A percentile compares a stretch with the other conserved stretches of the same genome.
These are phyloP conservation scores for Salvelinus alpinus DNA, from an alignment of 2,113 vertebrate genomes.

Conservation along the genomic window DNA sequence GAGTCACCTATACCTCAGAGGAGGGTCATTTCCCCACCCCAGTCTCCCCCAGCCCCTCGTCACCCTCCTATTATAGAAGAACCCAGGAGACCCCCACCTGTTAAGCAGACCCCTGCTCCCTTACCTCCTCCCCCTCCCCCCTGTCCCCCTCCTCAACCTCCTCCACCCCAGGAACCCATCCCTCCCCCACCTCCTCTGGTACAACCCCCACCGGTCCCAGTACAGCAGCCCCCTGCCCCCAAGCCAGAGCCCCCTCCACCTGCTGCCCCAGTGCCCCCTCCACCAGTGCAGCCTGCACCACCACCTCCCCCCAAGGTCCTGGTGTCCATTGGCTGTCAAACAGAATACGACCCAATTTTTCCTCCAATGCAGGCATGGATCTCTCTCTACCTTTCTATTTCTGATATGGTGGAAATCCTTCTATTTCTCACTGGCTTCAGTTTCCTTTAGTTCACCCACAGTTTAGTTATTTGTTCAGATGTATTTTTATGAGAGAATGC, in stretches of 20 bases:
- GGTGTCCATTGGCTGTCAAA: slow-evolving; percentile 92
- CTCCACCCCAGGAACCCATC: slow-evolving; percentile 54
- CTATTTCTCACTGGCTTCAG: background rate
- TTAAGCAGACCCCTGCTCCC: slow-evolving; percentile 51
- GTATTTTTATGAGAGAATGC: background rate
- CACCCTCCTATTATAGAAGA: slow-evolving; percentile 61
- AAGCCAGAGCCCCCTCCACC: slow-evolving; percentile 51
- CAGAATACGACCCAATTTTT: slow-evolving; percentile 83
- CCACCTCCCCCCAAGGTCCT: slow-evolving; percentile 66
- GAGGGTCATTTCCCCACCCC: slow-evolving; percentile 78
- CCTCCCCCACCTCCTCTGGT: slow-evolving; percentile 22
- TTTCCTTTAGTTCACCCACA: background rate
- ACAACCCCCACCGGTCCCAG: slow-evolving; percentile 35
- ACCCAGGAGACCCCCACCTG: slow-evolving; percentile 39
- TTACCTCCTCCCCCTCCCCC: slow-evolving; percentile 57
- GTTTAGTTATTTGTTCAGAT: background rate
- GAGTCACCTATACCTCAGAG: slow-evolving; percentile 83
- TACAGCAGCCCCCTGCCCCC: slow-evolving; percentile 37
- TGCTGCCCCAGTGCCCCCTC: slow-evolving; percentile 48
- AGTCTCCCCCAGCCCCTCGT: slow-evolving; percentile 66
- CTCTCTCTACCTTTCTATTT: slow-evolving; percentile 39
- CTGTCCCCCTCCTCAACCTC: slow-evolving; percentile 50
- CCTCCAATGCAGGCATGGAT: slow-evolving; percentile 82
- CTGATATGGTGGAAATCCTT: slow-evolving; percentile 15
- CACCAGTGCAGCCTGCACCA: slow-evolving; percentile 54